These are phyloP conservation scores for Equus przewalskii DNA, from an alignment of 2,113 vertebrate genomes.

Conservation along the genomic window DNA sequence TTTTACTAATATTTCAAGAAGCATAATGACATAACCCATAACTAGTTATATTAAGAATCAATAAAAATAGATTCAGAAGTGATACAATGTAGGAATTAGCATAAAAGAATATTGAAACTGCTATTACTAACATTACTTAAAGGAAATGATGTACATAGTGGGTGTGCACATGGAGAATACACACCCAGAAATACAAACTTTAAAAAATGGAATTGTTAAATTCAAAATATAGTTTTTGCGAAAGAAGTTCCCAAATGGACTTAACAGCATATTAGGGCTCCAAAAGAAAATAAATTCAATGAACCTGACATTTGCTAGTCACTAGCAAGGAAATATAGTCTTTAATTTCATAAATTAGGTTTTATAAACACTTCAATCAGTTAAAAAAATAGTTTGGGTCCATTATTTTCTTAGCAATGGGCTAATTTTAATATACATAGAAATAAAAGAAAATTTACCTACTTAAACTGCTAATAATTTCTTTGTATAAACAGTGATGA, in stretches of 20 bases:
- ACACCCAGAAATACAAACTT: not conserved
- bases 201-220: not conserved
- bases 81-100: not conserved
- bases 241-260: not conserved
- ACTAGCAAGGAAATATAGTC: not conserved
- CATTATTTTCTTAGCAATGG: not conserved
- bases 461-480: not conserved
- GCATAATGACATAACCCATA: not conserved
- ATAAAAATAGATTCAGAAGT: not conserved
- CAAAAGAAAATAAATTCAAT: not conserved
- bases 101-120: not conserved
- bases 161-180: not conserved
- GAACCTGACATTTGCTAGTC: not conserved
- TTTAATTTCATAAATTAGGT: not conserved
- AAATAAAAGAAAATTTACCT: constrained; percentile 11
- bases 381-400: not conserved
- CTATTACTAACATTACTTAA: not conserved
- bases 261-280: not conserved
- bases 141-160: not conserved
- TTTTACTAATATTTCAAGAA: not conserved
- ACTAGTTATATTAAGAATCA: not conserved
- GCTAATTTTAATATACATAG: not conserved
- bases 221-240: not conserved
- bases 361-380: not conserved
- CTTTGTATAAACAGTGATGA: not conserved